Evolutionary conservation across 1,140 invertebrate species (phyloP).

Genomic region (Ceratosolen solmsi): DNA sequence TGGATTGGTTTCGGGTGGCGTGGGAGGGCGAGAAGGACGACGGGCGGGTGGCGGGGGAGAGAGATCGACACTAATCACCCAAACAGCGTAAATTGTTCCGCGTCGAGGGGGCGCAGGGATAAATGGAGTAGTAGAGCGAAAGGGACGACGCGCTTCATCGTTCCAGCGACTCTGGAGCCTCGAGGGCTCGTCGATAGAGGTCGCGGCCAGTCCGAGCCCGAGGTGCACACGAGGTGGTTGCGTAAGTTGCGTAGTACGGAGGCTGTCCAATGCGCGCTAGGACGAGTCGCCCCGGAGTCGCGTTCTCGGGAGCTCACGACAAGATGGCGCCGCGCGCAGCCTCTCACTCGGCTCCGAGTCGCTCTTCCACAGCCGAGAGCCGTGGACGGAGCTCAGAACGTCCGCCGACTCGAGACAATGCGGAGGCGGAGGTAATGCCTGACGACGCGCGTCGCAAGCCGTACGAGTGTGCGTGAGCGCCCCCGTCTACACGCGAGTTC

Average conservation of each 20-base stretch:
- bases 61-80: no score
- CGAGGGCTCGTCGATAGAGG: no score
- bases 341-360: neutral
- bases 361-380: no score
- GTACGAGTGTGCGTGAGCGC: neutral
- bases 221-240: neutral
- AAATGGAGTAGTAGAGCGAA: no score
- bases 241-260: neutral
- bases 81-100: no score
- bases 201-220: no score
- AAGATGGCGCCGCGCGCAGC: constrained; percentile 42
- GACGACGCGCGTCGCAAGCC: constrained; percentile 43
- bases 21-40: no score
- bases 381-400: constrained; percentile 45
- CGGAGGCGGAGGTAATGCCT: constrained; percentile 51
- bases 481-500: neutral
- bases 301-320: neutral
- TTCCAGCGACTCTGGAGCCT: no score
- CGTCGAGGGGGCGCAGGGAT: no score
- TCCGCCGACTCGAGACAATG: constrained; percentile 58
- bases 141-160: no score
- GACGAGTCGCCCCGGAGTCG: neutral
- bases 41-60: no score
- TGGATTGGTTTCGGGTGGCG: no score
- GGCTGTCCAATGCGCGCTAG: neutral